These are phyloP conservation scores for Petrolisthes manimaculis DNA, from an alignment of 2,888 invertebrate genomes.

Conservation along the genomic window DNA sequence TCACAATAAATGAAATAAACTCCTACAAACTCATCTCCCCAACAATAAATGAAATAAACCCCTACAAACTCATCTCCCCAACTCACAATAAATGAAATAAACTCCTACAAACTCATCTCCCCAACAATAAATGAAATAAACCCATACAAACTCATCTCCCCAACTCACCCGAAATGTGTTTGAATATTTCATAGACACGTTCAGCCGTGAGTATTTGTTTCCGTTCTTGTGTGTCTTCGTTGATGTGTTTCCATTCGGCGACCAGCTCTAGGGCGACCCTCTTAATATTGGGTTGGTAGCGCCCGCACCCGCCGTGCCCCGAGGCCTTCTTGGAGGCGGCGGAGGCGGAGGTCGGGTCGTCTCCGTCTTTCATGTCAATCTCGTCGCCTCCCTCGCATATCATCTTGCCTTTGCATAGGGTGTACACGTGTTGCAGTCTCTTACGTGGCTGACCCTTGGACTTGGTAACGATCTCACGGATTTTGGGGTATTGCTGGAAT, in stretches of 20 bases:
- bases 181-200: slow-evolving; percentile 95
- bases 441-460: slow-evolving; percentile 96
- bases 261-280: slow-evolving; percentile 91
- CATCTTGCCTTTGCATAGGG: slow-evolving; percentile 96
- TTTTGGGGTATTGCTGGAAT: slow-evolving; percentile 78
- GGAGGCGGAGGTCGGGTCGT: slow-evolving; percentile 32
- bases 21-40: too few species aligned
- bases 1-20: too few species aligned
- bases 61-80: too few species aligned
- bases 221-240: slow-evolving; percentile 97
- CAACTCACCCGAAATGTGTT: slow-evolving; percentile 77
- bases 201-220: slow-evolving; percentile 95
- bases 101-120: too few species aligned
- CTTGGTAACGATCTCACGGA: slow-evolving; percentile 94
- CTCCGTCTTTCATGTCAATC: slow-evolving; percentile 79
- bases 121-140: not conserved
- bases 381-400: slow-evolving; percentile 99
- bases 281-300: slow-evolving; percentile 94
- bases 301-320: slow-evolving; percentile 95
- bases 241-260: slow-evolving; percentile 98
- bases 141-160: slow-evolving; percentile 69
- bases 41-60: too few species aligned
- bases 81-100: too few species aligned
- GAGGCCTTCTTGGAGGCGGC: slow-evolving; percentile 73
- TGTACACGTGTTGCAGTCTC: slow-evolving; percentile 94